phyloP scores from a whole-genome alignment of 2,888 invertebrate genomes.

The Heliothis peltigera region DNA sequence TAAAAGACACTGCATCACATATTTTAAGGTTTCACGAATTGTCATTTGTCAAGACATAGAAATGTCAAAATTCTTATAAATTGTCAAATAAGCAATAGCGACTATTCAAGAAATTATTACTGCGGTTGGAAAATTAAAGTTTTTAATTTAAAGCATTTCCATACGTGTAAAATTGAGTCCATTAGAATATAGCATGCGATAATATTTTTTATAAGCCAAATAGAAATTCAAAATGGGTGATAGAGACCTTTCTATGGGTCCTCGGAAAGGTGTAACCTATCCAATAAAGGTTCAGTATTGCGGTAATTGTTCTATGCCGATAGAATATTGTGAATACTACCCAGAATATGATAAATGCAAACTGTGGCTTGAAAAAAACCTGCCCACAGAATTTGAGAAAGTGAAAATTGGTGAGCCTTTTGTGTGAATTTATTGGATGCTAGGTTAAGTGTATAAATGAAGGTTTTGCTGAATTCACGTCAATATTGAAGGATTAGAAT shows the following conservation, averaged over 20 bases:
- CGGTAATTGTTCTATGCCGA: constrained; percentile 98
- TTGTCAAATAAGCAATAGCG: constrained; percentile 46
- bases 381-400: constrained; percentile 98
- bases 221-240: constrained; percentile 86
- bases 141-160: constrained; percentile 33
- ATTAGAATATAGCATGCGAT: constrained; percentile 62
- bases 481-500: background rate
- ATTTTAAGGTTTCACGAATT: background rate
- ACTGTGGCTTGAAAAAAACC: constrained; percentile 98
- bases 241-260: constrained; percentile 90
- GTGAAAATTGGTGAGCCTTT: constrained; percentile 91
- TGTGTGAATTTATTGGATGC: constrained; percentile 1
- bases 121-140: constrained; percentile 29
- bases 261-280: constrained; percentile 93
- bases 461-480: background rate
- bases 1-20: too few relatives aligned
- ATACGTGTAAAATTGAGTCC: constrained; percentile 44
- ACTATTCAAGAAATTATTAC: constrained; percentile 30
- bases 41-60: constrained; percentile 7
- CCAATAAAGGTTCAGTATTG: constrained; percentile 96
- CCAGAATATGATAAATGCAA: constrained; percentile 99
- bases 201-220: constrained; percentile 55
- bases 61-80: constrained; percentile 30
- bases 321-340: constrained; percentile 99
- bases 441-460: constrained; percentile 58